These are phyloP conservation scores for Poeciliopsis gracilis DNA, from an alignment of 2,797 vertebrate genomes.

Conservation along the genomic window DNA sequence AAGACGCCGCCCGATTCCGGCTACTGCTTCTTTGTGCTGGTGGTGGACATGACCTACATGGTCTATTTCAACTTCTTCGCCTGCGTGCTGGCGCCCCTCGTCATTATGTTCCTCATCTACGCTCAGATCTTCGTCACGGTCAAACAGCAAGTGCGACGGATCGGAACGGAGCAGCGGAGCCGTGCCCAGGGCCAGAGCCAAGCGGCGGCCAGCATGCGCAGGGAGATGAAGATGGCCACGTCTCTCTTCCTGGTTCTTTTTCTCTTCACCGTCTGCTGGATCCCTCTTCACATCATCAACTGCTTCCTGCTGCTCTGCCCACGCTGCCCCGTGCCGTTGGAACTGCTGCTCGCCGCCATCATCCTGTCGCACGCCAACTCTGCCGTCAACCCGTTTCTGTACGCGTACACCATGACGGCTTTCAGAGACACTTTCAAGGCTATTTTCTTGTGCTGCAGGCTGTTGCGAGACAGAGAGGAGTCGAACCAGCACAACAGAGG, in stretches of 20 bases:
- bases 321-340: conserved; percentile 68
- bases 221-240: conserved; percentile 79
- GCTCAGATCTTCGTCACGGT: conserved; percentile 76
- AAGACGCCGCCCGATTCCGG: conserved; percentile 58
- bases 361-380: conserved; percentile 86
- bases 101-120: conserved; percentile 83
- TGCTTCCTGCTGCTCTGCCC: conserved; percentile 81
- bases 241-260: conserved; percentile 84
- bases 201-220: conserved; percentile 50
- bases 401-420: conserved; percentile 80
- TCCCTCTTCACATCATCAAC: conserved; percentile 83
- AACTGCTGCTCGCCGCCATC: conserved; percentile 78
- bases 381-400: conserved; percentile 79
- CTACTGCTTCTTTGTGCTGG: conserved; percentile 76
- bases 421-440: conserved; percentile 81
- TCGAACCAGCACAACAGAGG: conserved; percentile 8
- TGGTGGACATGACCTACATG: conserved; percentile 79
- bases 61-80: conserved; percentile 78
- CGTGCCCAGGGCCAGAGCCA: conserved; percentile 41
- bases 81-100: conserved; percentile 76
- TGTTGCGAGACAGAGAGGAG: conserved; percentile 27
- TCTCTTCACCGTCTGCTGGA: conserved; percentile 84
- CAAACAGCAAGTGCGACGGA: conserved; percentile 74
- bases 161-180: conserved; percentile 52
- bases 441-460: conserved; percentile 74